Evolutionary conservation across 1,140 invertebrate genomes (phyloP).

Genomic region (Philopotamus ludificatus): DNA sequence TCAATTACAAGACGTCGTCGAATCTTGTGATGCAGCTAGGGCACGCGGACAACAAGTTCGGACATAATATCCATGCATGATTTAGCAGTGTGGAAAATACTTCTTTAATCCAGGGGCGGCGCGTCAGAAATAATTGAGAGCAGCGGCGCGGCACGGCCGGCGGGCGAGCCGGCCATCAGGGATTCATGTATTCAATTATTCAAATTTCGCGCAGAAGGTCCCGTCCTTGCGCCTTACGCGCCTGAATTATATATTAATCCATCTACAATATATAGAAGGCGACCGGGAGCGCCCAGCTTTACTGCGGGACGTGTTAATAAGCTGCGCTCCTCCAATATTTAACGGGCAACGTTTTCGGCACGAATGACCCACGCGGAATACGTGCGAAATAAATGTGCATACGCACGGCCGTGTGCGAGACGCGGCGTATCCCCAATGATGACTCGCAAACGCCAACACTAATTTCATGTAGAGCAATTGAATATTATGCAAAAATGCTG

Average conservation of each 20-base stretch:
- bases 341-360: no score
- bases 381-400: no score
- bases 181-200: conserved; percentile 42
- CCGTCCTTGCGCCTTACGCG: conserved; percentile 36
- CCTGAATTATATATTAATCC: conserved; percentile 39
- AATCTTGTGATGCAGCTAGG: no score
- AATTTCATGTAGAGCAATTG: no score
- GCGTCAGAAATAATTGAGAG: conserved; percentile 11
- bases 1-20: no score
- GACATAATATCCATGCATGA: background rate
- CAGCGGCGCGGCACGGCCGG: background rate
- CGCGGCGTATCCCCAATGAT: no score
- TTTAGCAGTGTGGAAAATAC: background rate
- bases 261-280: conserved; percentile 17
- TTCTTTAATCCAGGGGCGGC: conserved; percentile 9
- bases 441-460: no score
- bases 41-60: background rate
- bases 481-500: no score
- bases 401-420: no score
- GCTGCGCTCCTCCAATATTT: conserved; percentile 25
- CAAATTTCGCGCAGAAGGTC: conserved; percentile 40
- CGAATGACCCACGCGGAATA: no score
- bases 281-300: conserved; percentile 1
- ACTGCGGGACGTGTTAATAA: conserved; percentile 22
- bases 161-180: conserved; percentile 24